A percentile compares a stretch with the other conserved stretches of the same genome.
Evolutionary conservation across 2,888 invertebrate species (phyloP).

Genomic region (Morpho deidamia): DNA sequence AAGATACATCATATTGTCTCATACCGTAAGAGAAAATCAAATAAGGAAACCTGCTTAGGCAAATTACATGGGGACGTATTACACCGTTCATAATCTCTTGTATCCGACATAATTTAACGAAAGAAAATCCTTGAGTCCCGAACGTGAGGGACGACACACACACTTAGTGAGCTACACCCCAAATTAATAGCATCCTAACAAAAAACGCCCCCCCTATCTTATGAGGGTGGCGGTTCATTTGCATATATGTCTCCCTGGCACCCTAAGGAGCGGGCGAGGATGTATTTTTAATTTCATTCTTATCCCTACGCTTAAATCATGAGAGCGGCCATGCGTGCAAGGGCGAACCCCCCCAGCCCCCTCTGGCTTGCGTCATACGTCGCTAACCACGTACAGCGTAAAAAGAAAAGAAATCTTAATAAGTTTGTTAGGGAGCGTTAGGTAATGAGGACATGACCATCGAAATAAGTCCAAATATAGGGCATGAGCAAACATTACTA

Average conservation of each 20-base stretch:
- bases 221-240: slow-evolving; percentile 68
- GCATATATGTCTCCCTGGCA: slow-evolving; percentile 77
- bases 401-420: slow-evolving; percentile 79
- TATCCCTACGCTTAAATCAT: slow-evolving; percentile 78
- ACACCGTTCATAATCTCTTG: slow-evolving; percentile 62
- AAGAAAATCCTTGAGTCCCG: slow-evolving; percentile 44
- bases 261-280: slow-evolving; percentile 72
- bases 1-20: background rate
- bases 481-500: too few relatives aligned
- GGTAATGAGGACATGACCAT: slow-evolving; percentile 41
- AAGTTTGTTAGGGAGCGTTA: slow-evolving; percentile 74
- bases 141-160: slow-evolving; percentile 41
- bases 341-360: slow-evolving; percentile 44
- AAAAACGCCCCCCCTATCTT: slow-evolving; percentile 71
- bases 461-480: background rate
- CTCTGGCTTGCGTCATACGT: slow-evolving; percentile 75
- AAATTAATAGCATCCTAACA: slow-evolving; percentile 78
- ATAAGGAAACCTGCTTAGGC: slow-evolving; percentile 16
- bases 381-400: slow-evolving; percentile 77
- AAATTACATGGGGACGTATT: slow-evolving; percentile 54
- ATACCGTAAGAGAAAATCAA: slow-evolving; percentile 6
- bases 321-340: slow-evolving; percentile 78
- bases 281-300: slow-evolving; percentile 80
- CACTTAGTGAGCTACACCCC: slow-evolving; percentile 61
- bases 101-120: slow-evolving; percentile 64